Evolutionary conservation across 2,113 vertebrate species (phyloP).

Genomic region (Anoplopoma fimbria): DNA sequence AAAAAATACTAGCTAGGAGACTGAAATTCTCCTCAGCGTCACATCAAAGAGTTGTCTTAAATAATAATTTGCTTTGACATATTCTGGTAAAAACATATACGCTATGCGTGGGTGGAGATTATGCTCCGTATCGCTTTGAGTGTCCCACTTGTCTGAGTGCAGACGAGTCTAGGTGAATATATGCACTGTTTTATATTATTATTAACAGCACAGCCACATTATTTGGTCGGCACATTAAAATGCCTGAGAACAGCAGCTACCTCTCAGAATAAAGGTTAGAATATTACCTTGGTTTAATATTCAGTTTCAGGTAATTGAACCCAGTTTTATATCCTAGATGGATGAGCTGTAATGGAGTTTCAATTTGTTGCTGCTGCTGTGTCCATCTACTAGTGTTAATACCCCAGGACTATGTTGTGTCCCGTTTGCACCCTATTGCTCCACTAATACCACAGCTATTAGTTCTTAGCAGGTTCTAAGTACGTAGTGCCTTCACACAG

Average conservation of each 20-base stretch:
- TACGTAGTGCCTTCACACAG: neutral
- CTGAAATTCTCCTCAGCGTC: constrained; percentile 16
- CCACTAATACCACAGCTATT: neutral
- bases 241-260: neutral
- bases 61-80: constrained; percentile 41
- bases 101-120: constrained; percentile 39
- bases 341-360: neutral
- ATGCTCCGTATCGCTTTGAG: constrained; percentile 32
- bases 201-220: neutral
- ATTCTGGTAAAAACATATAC: constrained; percentile 22
- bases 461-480: neutral
- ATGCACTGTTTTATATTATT: neutral
- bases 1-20: constrained; percentile 3
- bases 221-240: neutral
- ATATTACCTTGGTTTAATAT: neutral
- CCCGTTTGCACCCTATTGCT: neutral
- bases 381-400: neutral
- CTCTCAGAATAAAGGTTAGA: neutral
- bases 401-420: neutral
- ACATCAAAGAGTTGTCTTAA: constrained; percentile 41
- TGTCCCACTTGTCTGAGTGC: constrained; percentile 38
- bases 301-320: neutral
- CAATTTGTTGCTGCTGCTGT: neutral
- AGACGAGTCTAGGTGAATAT: neutral
- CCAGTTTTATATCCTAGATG: neutral